phyloP scores from a whole-genome alignment of 2,797 vertebrate genomes.

The Mionectes olivaceus region DNA sequence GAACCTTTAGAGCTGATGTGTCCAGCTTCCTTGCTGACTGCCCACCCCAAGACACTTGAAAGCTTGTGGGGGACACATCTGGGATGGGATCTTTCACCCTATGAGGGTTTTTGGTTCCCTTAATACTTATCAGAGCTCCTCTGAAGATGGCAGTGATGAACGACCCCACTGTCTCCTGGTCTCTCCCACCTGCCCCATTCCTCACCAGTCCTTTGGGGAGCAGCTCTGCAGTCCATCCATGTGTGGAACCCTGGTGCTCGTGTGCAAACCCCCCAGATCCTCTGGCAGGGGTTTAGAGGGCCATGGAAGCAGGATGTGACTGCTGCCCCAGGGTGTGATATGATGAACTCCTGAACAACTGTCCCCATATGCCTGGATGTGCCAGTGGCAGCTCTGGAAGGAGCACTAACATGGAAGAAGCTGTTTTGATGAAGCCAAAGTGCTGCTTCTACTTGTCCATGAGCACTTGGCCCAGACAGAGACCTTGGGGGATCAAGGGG shows the following conservation, averaged over 20 bases:
- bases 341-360: background rate
- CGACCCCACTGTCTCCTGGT: background rate
- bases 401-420: background rate
- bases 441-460: background rate
- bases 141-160: background rate
- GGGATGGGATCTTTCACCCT: background rate
- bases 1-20: background rate
- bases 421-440: background rate
- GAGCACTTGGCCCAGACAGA: background rate
- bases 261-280: background rate
- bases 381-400: background rate
- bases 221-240: rapidly evolving
- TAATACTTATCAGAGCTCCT: background rate
- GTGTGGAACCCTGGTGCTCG: background rate
- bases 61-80: background rate
- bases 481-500: background rate
- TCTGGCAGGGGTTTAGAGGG: background rate
- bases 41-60: background rate
- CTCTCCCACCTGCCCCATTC: background rate
- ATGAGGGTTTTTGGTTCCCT: background rate
- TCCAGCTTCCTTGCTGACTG: background rate
- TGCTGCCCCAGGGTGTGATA: background rate
- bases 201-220: background rate
- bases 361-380: background rate
- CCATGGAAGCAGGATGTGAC: background rate